These are phyloP conservation scores for Tinamus major DNA, from an alignment of 2,797 vertebrate species.

Conservation along the genomic window DNA sequence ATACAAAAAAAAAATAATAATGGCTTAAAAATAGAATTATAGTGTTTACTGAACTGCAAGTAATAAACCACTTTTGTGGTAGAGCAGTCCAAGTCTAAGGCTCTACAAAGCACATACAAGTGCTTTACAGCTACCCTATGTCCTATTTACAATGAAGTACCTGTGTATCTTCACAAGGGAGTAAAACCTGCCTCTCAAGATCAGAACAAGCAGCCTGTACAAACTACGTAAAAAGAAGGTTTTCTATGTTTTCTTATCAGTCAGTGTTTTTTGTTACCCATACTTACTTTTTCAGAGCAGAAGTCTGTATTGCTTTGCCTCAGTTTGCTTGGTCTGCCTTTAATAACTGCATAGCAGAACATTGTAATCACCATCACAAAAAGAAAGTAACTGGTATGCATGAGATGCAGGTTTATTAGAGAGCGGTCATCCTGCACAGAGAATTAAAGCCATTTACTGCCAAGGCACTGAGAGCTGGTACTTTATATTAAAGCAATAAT, in stretches of 20 bases:
- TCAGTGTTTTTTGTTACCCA: not conserved
- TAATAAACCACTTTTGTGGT: not conserved
- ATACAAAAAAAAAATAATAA: not conserved
- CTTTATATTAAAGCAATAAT: not conserved
- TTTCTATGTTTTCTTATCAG: not conserved
- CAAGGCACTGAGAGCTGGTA: not conserved
- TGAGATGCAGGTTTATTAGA: constrained; percentile 97
- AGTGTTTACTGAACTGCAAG: not conserved
- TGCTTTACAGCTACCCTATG: not conserved
- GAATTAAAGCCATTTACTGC: constrained; percentile 19
- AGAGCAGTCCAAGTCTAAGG: not conserved
- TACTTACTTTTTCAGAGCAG: constrained; percentile 93
- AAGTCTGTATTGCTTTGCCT: constrained; percentile 91
- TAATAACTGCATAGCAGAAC: constrained; percentile 99
- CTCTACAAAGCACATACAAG: not conserved
- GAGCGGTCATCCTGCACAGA: constrained; percentile 93
- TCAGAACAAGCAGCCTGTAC: not conserved
- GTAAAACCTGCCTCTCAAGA: not conserved
- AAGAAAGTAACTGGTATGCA: constrained; percentile 99
- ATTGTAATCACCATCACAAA: constrained; percentile 99
- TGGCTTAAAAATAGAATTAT: not conserved
- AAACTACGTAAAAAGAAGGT: not conserved
- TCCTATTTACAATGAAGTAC: not conserved
- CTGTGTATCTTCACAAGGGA: not conserved
- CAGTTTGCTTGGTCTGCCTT: constrained; percentile 95